phyloP scores from a whole-genome alignment of 2,113 vertebrate species.

The Ptychochromis oligacanthus region DNA sequence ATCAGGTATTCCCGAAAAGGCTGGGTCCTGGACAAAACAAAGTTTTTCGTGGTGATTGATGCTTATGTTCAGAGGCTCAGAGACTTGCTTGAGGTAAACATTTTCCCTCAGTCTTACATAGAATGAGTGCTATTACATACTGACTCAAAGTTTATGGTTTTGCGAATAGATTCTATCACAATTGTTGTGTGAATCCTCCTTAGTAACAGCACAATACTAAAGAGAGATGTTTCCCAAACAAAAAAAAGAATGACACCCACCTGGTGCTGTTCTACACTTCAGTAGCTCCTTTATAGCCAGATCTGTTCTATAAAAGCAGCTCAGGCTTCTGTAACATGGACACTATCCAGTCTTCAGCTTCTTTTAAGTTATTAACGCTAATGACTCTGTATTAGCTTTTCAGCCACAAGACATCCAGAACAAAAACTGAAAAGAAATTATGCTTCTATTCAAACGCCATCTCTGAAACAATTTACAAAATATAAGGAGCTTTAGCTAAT shows the following conservation, averaged over 20 bases:
- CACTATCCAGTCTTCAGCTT: background rate
- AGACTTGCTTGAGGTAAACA: conserved; percentile 86
- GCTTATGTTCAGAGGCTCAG: conserved; percentile 86
- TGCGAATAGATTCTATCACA: background rate
- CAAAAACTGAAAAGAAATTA: background rate
- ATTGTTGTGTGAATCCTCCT: background rate
- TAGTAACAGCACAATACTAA: background rate
- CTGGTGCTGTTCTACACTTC: background rate
- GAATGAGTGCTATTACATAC: background rate
- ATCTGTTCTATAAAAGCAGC: background rate
- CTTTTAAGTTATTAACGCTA: too few relatives aligned
- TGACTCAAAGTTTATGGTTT: background rate
- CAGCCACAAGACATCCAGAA: background rate
- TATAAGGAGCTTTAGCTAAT: background rate
- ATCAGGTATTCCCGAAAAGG: conserved; percentile 78
- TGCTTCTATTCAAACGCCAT: background rate
- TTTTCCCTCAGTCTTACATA: background rate
- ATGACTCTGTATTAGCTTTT: too few relatives aligned
- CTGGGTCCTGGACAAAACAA: conserved; percentile 84
- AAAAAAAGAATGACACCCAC: background rate
- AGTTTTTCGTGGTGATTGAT: conserved; percentile 85
- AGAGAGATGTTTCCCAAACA: background rate
- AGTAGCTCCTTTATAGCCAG: background rate
- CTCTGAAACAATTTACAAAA: background rate
- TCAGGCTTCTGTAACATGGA: background rate